Conservation (phyloP, 2,797 vertebrate species). For the Ctenopoma kingsleyae region DNA sequence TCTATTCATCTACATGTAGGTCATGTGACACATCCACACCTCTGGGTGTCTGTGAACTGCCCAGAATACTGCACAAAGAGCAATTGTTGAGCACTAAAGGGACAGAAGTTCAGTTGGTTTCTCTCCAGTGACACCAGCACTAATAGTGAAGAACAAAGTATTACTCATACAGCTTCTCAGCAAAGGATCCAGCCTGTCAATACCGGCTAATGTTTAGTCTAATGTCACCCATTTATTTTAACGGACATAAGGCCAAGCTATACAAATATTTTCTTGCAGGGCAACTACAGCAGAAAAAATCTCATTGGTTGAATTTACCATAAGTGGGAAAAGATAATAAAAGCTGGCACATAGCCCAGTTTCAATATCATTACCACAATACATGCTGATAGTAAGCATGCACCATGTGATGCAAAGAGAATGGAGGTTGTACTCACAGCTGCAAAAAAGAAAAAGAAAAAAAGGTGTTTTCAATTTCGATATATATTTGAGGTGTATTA, state of each 20-base stretch:
- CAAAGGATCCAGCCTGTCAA: conserved; percentile 11
- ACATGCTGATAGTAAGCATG: neutral
- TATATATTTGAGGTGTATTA: no score
- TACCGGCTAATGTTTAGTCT: conserved; percentile 38
- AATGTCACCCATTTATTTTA: conserved; percentile 18
- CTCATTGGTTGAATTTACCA: neutral
- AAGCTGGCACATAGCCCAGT: neutral
- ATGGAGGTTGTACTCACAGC: no score
- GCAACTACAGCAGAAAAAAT: neutral
- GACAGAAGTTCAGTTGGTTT: neutral
- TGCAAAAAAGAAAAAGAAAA: no score
- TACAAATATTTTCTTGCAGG: conserved; percentile 18
- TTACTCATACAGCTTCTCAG: conserved; percentile 26
- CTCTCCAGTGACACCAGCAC: neutral
- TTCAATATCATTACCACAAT: neutral
- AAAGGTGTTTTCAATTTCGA: no score
- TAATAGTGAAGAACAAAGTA: neutral
- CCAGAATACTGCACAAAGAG: conserved; percentile 25
- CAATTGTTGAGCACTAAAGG: neutral
- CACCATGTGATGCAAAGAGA: no score
- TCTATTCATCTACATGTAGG: neutral
- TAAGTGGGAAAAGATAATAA: conserved; percentile 15
- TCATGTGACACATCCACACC: neutral
- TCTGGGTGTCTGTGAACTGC: neutral
- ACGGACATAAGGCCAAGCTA: conserved; percentile 17